phyloP scores from a whole-genome alignment of 2,797 vertebrate genomes.

The Poeciliopsis turneri region DNA sequence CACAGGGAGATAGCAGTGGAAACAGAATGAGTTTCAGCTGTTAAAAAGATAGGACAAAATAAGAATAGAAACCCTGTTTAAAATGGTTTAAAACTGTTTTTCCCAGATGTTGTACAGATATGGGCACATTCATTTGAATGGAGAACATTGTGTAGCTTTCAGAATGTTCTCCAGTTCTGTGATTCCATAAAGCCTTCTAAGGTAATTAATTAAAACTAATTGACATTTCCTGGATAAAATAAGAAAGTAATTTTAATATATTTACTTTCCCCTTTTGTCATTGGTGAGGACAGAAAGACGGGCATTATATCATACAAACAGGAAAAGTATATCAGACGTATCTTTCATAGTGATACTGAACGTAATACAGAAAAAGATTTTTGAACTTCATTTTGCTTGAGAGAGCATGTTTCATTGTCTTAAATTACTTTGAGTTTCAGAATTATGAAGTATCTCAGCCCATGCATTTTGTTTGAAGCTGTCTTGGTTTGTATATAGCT shows the following conservation, averaged over 20 bases:
- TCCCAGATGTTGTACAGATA: not conserved
- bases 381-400: not conserved
- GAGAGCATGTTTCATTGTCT: not conserved
- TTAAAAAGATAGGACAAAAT: not conserved
- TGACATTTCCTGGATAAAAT: not conserved
- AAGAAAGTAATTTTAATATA: not conserved
- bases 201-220: not conserved
- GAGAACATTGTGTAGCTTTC: not conserved
- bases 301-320: not conserved
- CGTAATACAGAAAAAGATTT: not conserved
- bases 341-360: not conserved
- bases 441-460: not conserved
- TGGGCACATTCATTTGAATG: not conserved
- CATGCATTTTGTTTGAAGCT: not conserved
- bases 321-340: not conserved
- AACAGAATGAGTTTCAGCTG: not conserved
- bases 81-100: not conserved
- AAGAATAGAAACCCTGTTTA: not conserved
- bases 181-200: not conserved
- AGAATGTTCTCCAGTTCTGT: not conserved
- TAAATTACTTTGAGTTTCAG: not conserved
- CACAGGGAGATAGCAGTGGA: not conserved
- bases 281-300: not conserved
- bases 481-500: not conserved
- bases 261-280: not conserved